Percentiles rank a stretch among this genome's conserved stretches.
phyloP scores from a whole-genome alignment of 2,888 invertebrate genomes.

The Diarsia mendica region DNA sequence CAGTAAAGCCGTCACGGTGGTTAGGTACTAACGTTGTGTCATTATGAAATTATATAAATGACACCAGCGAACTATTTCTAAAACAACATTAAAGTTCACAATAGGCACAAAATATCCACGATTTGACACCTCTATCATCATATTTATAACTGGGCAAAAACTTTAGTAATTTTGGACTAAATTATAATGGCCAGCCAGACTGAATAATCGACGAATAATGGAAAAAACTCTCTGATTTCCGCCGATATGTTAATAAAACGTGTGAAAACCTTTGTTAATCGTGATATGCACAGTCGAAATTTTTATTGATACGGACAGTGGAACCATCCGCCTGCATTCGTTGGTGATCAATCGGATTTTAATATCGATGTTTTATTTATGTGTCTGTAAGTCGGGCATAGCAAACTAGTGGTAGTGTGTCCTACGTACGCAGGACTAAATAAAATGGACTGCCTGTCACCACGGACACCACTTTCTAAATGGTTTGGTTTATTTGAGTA shows the following conservation, averaged over 20 bases:
- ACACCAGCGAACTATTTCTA: conserved; percentile 6
- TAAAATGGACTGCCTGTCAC: neutral
- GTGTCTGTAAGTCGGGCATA: conserved; percentile 1
- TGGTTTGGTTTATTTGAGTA: neutral
- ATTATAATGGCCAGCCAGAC: conserved; percentile 1
- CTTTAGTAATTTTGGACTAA: conserved; percentile 1
- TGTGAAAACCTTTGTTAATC: conserved; percentile 44
- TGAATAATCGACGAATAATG: conserved; percentile 26
- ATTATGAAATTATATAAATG: neutral
- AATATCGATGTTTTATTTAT: conserved; percentile 49
- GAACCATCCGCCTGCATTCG: conserved; percentile 22
- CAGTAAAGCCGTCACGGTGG: neutral
- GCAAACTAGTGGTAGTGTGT: neutral
- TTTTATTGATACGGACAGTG: conserved; percentile 49
- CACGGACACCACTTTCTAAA: neutral
- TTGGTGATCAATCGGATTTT: conserved; percentile 53
- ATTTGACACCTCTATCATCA: conserved; percentile 1
- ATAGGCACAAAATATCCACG: neutral
- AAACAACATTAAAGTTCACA: neutral
- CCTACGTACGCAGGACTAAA: neutral
- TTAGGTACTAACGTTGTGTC: conserved; percentile 2
- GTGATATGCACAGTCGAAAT: conserved; percentile 37
- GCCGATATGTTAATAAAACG: conserved; percentile 47
- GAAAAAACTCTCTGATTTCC: conserved; percentile 25
- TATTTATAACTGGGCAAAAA: conserved; percentile 11